Conservation (phyloP, 2,888 invertebrate species). For the Troilus luridus region DNA sequence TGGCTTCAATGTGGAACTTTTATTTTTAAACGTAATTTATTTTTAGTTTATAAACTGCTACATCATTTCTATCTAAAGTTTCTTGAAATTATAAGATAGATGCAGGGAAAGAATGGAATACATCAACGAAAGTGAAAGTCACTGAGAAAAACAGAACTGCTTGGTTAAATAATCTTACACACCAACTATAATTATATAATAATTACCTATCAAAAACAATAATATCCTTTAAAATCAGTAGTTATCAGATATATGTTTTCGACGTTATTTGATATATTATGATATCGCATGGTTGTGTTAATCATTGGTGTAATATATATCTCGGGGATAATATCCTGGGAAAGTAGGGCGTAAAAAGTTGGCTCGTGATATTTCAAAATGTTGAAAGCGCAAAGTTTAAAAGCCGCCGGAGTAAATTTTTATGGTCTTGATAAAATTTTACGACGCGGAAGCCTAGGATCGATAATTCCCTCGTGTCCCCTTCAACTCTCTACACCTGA, state of each 20-base stretch:
- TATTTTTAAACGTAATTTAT: not conserved
- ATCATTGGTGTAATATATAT: not conserved
- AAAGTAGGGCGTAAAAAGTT: slow-evolving; percentile 19
- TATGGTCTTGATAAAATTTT: slow-evolving; percentile 26
- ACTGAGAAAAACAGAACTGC: no score
- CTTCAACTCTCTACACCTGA: not conserved
- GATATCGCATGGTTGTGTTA: not conserved
- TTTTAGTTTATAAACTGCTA: not conserved
- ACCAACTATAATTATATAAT: no score
- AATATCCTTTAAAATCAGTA: not conserved
- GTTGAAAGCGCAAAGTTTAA: not conserved
- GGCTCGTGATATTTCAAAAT: slow-evolving; percentile 15
- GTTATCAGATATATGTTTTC: not conserved
- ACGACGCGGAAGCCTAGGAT: not conserved
- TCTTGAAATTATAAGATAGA: no score
- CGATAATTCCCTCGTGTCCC: not conserved
- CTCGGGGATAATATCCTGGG: not conserved
- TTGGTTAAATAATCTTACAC: no score
- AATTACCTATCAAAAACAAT: no score
- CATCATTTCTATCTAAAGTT: not conserved
- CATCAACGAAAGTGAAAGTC: no score
- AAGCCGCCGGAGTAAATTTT: slow-evolving; percentile 1
- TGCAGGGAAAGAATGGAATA: no score
- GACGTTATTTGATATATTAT: not conserved
- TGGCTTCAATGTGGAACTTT: not conserved